Evolutionary conservation across 2,113 vertebrate species (phyloP).

Genomic region (Nothobranchius furzeri): DNA sequence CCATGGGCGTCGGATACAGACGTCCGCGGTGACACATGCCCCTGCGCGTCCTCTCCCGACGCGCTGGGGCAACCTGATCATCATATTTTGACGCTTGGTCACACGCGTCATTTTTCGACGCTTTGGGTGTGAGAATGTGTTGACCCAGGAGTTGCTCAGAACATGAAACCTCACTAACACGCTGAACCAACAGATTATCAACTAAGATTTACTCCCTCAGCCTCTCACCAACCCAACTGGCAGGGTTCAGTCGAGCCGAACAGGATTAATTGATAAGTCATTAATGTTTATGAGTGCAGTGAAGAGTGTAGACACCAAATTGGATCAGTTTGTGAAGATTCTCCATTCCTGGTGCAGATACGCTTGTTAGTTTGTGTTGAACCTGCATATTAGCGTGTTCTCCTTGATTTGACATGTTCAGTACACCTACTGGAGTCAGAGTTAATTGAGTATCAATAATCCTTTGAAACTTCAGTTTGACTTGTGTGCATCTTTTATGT

Average conservation of each 20-base stretch:
- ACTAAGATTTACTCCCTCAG: constrained; percentile 10
- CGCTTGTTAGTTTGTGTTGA: not conserved
- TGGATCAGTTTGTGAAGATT: constrained; percentile 4
- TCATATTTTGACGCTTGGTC: too few species aligned
- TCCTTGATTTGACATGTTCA: not conserved
- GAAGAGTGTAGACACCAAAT: constrained; percentile 9
- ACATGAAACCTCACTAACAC: not conserved
- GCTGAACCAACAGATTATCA: constrained; percentile 14
- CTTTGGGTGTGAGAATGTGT: too few species aligned
- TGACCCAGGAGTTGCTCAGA: too few species aligned
- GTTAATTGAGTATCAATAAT: not conserved
- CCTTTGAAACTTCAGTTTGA: not conserved
- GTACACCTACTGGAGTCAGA: not conserved
- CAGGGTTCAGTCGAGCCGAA: constrained; percentile 4
- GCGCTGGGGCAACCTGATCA: too few species aligned
- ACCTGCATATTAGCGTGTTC: not conserved
- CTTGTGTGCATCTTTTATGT: not conserved
- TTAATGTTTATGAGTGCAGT: constrained; percentile 18
- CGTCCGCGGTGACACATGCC: too few species aligned
- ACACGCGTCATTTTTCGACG: too few species aligned
- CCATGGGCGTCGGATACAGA: too few species aligned
- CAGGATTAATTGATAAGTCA: constrained; percentile 27
- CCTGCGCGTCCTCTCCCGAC: too few species aligned
- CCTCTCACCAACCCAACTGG: constrained; percentile 14
- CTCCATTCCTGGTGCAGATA: constrained; percentile 10